phyloP scores from a whole-genome alignment of 1,140 invertebrate species.

The Bombyx mandarina region DNA sequence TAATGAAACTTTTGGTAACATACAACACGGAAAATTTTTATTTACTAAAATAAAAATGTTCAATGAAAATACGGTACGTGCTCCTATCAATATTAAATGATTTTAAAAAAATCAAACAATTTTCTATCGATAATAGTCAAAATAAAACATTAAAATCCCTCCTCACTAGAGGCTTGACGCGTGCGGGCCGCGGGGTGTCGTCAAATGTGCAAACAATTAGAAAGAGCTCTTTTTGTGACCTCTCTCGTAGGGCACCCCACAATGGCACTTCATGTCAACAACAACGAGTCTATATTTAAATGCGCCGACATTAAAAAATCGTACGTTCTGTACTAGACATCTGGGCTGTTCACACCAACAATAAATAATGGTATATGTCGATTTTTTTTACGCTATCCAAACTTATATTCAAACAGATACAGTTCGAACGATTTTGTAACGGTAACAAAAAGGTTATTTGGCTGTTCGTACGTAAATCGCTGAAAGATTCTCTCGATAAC shows the following conservation, averaged over 20 bases:
- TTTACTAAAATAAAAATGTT: no score
- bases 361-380: conserved; percentile 18
- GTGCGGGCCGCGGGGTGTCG: conserved; percentile 19
- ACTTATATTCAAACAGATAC: no score
- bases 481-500: conserved; percentile 27
- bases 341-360: conserved; percentile 42
- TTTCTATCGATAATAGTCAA: no score
- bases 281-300: conserved; percentile 44
- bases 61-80: no score
- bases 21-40: no score
- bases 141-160: background rate
- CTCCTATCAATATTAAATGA: no score
- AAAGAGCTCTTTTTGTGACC: conserved; percentile 47
- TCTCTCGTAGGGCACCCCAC: conserved; percentile 29
- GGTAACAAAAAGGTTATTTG: background rate
- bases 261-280: conserved; percentile 38
- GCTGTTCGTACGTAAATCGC: conserved; percentile 23
- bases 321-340: conserved; percentile 40
- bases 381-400: no score
- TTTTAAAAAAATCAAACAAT: no score
- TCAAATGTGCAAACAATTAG: conserved; percentile 67
- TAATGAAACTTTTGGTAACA: no score
- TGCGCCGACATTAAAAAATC: conserved; percentile 25
- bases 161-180: conserved; percentile 10
- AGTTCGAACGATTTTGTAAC: no score